A percentile compares a stretch with the other conserved stretches of the same genome.
Evolutionary conservation across 2,797 vertebrate species (phyloP).

Genomic region (Acanthurus lineatus): DNA sequence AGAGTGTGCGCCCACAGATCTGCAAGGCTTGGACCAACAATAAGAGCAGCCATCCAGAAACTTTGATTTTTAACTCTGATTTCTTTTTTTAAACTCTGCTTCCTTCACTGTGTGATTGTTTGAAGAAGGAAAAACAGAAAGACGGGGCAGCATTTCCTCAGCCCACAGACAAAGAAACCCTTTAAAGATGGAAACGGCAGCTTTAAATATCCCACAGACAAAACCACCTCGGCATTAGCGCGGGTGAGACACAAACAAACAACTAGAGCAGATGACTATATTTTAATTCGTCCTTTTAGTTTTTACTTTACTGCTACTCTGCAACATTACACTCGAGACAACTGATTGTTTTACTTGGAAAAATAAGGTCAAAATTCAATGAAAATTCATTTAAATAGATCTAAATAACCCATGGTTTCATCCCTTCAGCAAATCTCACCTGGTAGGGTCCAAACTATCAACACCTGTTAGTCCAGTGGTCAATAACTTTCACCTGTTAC

Average conservation of each 20-base stretch:
- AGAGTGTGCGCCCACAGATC: background rate
- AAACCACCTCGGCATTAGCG: slow-evolving; percentile 6
- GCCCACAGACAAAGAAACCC: background rate
- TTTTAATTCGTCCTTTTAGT: too few relatives aligned
- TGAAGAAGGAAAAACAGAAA: slow-evolving; percentile 7
- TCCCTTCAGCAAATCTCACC: slow-evolving; percentile 1
- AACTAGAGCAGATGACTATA: background rate
- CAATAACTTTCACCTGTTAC: background rate
- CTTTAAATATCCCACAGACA: slow-evolving; percentile 6
- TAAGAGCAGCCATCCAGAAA: background rate
- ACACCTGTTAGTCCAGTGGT: background rate
- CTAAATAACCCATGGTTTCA: background rate
- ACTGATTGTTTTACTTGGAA: background rate
- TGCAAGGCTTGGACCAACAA: background rate
- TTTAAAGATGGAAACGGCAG: background rate
- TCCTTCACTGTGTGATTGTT: background rate
- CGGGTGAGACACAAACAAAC: background rate
- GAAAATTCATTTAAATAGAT: too few relatives aligned
- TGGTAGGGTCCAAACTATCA: slow-evolving; percentile 1
- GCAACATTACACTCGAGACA: background rate
- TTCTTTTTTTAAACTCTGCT: background rate
- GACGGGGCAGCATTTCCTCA: background rate
- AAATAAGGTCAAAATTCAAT: background rate
- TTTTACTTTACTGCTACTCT: background rate
- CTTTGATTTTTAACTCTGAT: background rate